phyloP scores from a whole-genome alignment of 2,888 invertebrate genomes.

The Nomada lathburiana region DNA sequence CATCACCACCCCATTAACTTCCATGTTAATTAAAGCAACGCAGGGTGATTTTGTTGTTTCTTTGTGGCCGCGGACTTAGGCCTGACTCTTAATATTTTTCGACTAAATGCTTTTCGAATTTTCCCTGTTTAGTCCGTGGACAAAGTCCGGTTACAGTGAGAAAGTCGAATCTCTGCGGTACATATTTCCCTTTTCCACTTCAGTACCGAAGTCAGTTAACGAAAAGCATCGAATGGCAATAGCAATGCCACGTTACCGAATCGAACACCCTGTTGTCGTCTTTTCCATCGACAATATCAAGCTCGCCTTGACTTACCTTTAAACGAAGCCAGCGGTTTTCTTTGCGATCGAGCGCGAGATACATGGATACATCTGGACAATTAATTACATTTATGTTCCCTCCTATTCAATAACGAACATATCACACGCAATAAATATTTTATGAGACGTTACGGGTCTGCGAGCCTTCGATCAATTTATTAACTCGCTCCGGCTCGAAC shows the following conservation, averaged over 20 bases:
- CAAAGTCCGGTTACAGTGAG: no score
- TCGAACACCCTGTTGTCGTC: slow-evolving; percentile 23
- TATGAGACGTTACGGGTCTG: background rate
- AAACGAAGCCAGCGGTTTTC: slow-evolving; percentile 30
- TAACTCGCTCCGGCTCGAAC: background rate
- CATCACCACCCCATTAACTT: slow-evolving; percentile 3
- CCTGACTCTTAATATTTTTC: background rate
- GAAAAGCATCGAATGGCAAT: slow-evolving; percentile 6
- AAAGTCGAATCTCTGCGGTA: background rate
- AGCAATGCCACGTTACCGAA: slow-evolving; percentile 19
- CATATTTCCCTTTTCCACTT: background rate
- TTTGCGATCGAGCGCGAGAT: slow-evolving; percentile 38
- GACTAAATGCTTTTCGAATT: background rate
- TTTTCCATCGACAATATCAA: slow-evolving; percentile 34
- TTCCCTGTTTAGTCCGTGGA: no score
- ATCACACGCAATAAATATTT: slow-evolving; percentile 26
- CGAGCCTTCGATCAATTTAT: background rate
- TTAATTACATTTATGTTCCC: slow-evolving; percentile 36
- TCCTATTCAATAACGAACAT: slow-evolving; percentile 6
- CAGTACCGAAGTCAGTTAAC: background rate
- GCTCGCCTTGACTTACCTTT: slow-evolving; percentile 48
- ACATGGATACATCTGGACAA: slow-evolving; percentile 10
- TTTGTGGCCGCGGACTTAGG: background rate
- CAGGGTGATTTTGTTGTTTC: background rate
- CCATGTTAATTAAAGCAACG: slow-evolving; percentile 37